A percentile compares a stretch with the other conserved stretches of the same genome.
Evolutionary conservation across 2,113 vertebrate genomes (phyloP).

Genomic region (Phaethornis superciliosus): DNA sequence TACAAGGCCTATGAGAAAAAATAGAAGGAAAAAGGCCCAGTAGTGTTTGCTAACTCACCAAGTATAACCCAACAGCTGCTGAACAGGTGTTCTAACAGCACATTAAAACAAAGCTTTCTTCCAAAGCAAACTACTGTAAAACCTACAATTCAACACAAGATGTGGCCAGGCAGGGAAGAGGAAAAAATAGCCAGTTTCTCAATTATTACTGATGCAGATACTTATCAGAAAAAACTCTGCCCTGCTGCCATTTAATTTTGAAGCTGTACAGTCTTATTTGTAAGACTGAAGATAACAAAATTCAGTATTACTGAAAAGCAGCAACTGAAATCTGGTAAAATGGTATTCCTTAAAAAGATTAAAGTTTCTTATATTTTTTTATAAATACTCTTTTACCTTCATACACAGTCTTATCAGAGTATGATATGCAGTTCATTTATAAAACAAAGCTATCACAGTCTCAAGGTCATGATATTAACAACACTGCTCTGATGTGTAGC

Average conservation of each 20-base stretch:
- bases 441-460: not conserved
- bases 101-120: not conserved
- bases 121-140: not conserved
- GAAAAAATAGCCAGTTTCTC: not conserved
- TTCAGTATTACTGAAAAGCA: not conserved
- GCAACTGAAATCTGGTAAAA: not conserved
- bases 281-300: not conserved
- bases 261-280: not conserved
- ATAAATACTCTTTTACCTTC: too few species aligned
- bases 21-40: not conserved
- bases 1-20: slow-evolving; percentile 6
- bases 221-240: not conserved
- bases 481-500: not conserved
- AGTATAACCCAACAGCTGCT: slow-evolving; percentile 70
- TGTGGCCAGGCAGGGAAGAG: not conserved
- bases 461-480: not conserved
- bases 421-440: not conserved
- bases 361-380: not conserved
- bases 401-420: not conserved
- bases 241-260: not conserved
- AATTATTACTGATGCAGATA: not conserved
- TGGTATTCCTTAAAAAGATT: not conserved
- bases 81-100: slow-evolving; percentile 43
- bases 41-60: slow-evolving; percentile 72
- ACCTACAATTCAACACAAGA: not conserved